Base-by-base conservation (phyloP, 2,888 invertebrate species). In the Drosophila testacea region DNA sequence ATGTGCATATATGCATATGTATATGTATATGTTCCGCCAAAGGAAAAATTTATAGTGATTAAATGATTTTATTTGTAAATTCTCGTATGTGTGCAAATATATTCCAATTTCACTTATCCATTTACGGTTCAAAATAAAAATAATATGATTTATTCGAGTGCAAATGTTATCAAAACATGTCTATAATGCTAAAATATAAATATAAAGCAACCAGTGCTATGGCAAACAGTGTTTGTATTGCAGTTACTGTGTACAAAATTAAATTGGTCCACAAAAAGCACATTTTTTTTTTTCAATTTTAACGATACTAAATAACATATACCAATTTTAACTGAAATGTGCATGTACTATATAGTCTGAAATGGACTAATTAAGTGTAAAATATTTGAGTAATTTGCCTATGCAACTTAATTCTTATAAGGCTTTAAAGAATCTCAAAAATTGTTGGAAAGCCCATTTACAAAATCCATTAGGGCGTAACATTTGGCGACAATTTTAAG, bases 401-500 rank as follows among this genome's bases (percentile, higher is more conserved):
- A 11, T n/a, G 30, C 2, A 34, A 34, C 16, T 48, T 10, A 48
- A 28, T 9, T 38, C 38, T 13, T 13, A n/a, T 11, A 13, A 11
- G 9, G 27, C 44, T 38, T 38, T 47, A 28, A 57, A 16, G 47
- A 30, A 57, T 38, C 28, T 30, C 11, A 6, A 30, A 46, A 47
- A 27, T 44, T 28, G 46, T 51, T 52, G 47, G 39, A 38, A 42
- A 52, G 46, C 41, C 32, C 42, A 50, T 54, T 41, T 50, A 11
- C 39, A 41, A 46, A 73, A 47, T 54, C 52, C 77, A 77, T 77
- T 77, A 77, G 69, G 51, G 63, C 34, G 77, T 42, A 77, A 62
- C 77, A 77, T 73, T 77, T 77, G 73, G 73, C 67, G 73, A 65
- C 67, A 73, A 54, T 65, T 62, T 67, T 27, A 67, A 77, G 57